Evolutionary conservation across 2,113 vertebrate species (phyloP).

Genomic region (Neodon shergylaensis): DNA sequence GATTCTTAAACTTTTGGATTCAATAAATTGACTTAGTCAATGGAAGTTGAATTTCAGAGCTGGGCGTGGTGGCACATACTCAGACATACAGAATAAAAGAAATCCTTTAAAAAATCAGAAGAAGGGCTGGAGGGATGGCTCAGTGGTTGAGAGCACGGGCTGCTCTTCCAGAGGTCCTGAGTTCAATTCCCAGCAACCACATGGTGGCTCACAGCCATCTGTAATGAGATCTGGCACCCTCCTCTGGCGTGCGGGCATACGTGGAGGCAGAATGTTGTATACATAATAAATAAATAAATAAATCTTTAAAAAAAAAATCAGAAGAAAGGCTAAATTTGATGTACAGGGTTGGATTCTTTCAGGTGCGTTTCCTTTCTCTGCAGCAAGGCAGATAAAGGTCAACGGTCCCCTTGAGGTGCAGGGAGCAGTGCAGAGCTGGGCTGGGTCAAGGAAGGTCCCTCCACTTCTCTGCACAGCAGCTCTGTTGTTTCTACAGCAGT

Average conservation of each 20-base stretch:
- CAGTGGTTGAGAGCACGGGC: too few relatives aligned
- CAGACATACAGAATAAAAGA: background rate
- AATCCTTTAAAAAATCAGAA: background rate
- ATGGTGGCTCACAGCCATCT: too few relatives aligned
- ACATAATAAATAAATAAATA: too few relatives aligned
- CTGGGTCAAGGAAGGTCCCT: background rate
- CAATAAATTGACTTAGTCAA: background rate
- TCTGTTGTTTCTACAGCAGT: background rate
- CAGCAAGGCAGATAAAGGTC: background rate
- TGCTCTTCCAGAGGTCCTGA: too few relatives aligned
- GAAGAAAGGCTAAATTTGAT: background rate
- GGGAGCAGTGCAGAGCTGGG: background rate
- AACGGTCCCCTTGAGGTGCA: background rate
- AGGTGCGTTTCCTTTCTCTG: background rate
- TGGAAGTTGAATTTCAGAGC: background rate
- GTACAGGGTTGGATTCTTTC: background rate
- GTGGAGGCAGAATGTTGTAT: too few relatives aligned
- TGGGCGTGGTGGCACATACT: background rate
- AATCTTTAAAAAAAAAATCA: too few relatives aligned
- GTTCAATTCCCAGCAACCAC: too few relatives aligned
- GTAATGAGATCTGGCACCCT: too few relatives aligned
- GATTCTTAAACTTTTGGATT: slow-evolving; percentile 25
- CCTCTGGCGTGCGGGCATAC: too few relatives aligned
- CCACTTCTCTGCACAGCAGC: background rate
- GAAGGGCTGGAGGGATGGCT: too few relatives aligned